Evolutionary conservation across 92 coral and sea anemone species (phyloP), one percentile per base, ranked within the genome.

Genomic region (Parazoanthus swiftii): DNA sequence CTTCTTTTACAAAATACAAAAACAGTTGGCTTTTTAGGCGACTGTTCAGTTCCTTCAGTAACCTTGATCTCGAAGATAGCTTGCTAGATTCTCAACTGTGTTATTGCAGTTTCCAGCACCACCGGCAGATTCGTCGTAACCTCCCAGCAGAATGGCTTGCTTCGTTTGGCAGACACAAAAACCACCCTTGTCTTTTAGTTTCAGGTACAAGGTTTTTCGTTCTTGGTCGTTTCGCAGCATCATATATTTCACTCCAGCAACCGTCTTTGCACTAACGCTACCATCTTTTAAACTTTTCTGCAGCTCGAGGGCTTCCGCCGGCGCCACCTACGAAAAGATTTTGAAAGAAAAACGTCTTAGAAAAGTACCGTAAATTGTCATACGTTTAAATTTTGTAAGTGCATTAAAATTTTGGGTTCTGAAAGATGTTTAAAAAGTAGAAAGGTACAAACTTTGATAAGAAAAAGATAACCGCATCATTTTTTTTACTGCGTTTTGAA

Each of bases 21-120:
- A 77, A 18, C 54, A 23, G 56, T 78, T 11, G 37, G 56, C 54
- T 43, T 77, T 23, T 13, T 21, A 14, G 26, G 56, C 25, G 38
- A 10, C 81, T 35, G 23, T 9, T 43, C 16, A 21, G 44, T 36
- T 33, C 74, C 9, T 70, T 85, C 82, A 94, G 80, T 79, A 94
- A 8, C 97, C 97, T 9, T 79, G 43, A 38, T 90, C 94, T 73
- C 91, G 85, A 43, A 94, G 94, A 80, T 94, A 91, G 46, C 77
- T 89, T 18, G 97, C 94, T 51, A 94, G 88, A 70, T 65, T 65
- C 86, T 94, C 97, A 39, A 92, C 97, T 38, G 89, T 89, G 38
- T 89, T 90, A 89, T 94, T 94, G 90, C 97, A 94, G 67, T 91
- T 91, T 78, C 97, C 97, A 3, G 97, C 97, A 23, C 97, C 95